Conservation (phyloP, 2,113 vertebrate genomes). For the Tympanuchus pallidicinctus region DNA sequence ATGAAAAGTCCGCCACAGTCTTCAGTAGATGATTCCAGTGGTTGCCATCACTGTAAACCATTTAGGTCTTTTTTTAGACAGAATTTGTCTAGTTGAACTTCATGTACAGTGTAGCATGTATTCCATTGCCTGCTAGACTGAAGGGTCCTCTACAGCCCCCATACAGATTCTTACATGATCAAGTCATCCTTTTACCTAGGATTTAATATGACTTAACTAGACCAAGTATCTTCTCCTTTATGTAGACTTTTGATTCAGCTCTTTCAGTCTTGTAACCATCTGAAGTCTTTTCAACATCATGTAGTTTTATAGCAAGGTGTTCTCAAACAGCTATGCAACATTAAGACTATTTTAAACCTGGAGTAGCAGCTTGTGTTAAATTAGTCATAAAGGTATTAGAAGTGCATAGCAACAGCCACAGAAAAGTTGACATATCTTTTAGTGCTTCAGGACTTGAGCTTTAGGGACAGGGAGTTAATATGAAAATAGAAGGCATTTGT, state of each 20-base stretch:
- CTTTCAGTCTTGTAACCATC: background rate
- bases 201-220: background rate
- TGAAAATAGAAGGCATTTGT: background rate
- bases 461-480: background rate
- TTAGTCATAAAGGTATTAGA: background rate
- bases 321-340: background rate
- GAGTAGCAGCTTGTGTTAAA: background rate
- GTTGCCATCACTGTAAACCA: background rate
- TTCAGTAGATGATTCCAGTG: background rate
- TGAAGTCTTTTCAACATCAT: background rate
- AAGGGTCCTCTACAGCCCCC: background rate
- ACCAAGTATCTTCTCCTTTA: background rate
- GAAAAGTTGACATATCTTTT: background rate
- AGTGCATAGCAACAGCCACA: background rate
- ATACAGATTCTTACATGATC: background rate
- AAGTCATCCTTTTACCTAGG: background rate
- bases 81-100: background rate
- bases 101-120: background rate
- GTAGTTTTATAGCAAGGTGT: background rate
- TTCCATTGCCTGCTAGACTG: background rate
- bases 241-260: background rate
- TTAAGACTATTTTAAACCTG: background rate
- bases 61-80: background rate
- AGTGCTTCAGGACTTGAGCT: background rate
- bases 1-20: background rate